Conservation (phyloP, 2,797 vertebrate genomes). For the Catharus ustulatus region DNA sequence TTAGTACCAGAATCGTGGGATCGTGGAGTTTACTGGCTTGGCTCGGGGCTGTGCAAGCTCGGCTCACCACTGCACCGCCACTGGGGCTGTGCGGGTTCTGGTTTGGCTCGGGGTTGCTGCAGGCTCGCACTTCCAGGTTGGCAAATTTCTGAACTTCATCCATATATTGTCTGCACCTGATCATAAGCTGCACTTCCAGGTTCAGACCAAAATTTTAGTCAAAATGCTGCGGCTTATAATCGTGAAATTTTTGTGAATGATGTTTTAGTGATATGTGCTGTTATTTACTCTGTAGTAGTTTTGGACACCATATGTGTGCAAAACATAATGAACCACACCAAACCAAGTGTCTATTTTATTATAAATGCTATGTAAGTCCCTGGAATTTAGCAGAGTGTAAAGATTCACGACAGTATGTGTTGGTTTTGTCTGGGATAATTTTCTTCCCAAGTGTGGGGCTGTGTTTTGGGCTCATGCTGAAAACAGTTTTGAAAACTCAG, state of each 20-base stretch:
- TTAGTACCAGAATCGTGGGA: no score
- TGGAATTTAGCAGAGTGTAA: background rate
- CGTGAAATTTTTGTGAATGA: background rate
- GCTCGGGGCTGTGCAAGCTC: no score
- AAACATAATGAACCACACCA: background rate
- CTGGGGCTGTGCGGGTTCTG: no score
- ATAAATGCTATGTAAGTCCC: background rate
- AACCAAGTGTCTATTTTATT: conserved; percentile 18
- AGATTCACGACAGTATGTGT: background rate
- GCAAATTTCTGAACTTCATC: no score
- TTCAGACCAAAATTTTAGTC: no score
- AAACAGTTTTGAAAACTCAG: background rate
- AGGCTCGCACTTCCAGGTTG: no score
- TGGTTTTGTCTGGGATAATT: background rate
- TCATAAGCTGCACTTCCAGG: no score
- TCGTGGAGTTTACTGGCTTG: no score
- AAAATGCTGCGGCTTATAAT: no score
- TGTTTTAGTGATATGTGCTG: background rate
- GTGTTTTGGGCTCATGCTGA: background rate
- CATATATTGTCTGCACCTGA: no score
- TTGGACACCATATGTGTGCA: background rate
- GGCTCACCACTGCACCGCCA: no score
- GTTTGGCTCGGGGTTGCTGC: no score
- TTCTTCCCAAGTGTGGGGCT: background rate
- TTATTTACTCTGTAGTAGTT: background rate